These are phyloP conservation scores for Stegostoma tigrinum DNA, from an alignment of 2,113 vertebrate genomes.

Conservation along the genomic window DNA sequence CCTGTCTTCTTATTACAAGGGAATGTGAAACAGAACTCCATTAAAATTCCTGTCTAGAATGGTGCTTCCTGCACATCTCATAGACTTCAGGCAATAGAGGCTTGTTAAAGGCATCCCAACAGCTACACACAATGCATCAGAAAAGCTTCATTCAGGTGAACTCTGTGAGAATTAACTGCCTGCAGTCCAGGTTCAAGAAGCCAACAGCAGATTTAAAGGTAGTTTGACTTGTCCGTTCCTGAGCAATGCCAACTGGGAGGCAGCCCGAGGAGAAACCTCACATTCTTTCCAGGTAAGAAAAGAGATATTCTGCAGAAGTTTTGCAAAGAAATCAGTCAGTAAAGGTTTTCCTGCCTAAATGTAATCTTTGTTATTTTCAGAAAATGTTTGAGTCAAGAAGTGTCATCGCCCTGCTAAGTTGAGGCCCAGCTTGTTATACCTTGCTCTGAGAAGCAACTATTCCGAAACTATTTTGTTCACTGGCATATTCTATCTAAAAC, in stretches of 20 bases:
- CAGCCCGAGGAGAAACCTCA: neutral
- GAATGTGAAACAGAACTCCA: neutral
- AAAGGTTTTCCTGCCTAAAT: neutral
- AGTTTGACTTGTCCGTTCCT: neutral
- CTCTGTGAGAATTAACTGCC: neutral
- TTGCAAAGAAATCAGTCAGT: neutral
- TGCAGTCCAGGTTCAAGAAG: neutral
- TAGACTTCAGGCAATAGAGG: neutral
- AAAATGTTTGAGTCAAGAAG: neutral
- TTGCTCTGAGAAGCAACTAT: neutral
- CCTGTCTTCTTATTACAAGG: neutral
- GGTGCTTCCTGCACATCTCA: neutral
- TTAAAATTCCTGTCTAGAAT: neutral
- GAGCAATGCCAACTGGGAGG: neutral
- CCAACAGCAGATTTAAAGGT: neutral
- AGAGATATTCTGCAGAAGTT: neutral
- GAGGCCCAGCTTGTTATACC: neutral
- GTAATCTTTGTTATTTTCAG: neutral
- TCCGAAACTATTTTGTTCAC: neutral
- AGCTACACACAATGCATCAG: neutral
- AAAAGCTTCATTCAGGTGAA: neutral
- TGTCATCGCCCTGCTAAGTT: neutral
- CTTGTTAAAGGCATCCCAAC: neutral
- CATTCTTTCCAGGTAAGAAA: constrained; percentile 11
- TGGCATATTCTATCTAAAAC: neutral